Evolutionary conservation across 2,888 invertebrate genomes (phyloP), one percentile per base, ranked within the genome.

Genomic region (Gymnocheta viridis): DNA sequence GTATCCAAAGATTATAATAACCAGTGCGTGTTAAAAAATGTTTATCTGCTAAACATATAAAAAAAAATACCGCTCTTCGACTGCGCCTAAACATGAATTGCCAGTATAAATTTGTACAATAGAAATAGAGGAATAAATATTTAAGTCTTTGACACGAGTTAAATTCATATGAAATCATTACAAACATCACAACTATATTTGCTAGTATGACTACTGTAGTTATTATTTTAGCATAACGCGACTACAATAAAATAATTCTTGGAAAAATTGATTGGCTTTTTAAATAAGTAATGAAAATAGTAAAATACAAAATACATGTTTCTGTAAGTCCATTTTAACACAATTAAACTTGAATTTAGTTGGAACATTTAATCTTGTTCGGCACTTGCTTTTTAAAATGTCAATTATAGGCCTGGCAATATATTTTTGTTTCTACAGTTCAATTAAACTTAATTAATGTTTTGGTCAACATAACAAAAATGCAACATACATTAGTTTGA

Each of bases 221-320:
- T n/a, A 3, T 14, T 49, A 54, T 44, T 66, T 17, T n/a, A 22
- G 49, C 56, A 56, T 47, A n/a, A 49, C 35, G 29, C 56, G 19
- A 35, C 19, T 70, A 47, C 35, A 58, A 35, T 56, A 51, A 56
- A 67, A 27, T 49, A 74, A 62, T 84, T 84, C 84, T 56, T 41
- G 67, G 84, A 81, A 84, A 84, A 84, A 49, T 49, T 84, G 38
- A 84, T 84, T 84, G 77, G 67, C 54, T 80, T 80, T 49, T 51
- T 76, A 67, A 72, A 72, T 80, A 76, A 70, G 54, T 66, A 79
- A 72, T 64, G 38, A 74, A 73, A 41, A n/a, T n/a, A n/a, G n/a
- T 7, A 27, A 73, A 24, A 60, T 27, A 64, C 6, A 44, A 29
- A 64, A 64, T 44, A 41, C 17, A 22, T 4, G 14, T n/a, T 19